phyloP scores from a whole-genome alignment of 2,797 vertebrate species.

The Sarcophilus harrisii region DNA sequence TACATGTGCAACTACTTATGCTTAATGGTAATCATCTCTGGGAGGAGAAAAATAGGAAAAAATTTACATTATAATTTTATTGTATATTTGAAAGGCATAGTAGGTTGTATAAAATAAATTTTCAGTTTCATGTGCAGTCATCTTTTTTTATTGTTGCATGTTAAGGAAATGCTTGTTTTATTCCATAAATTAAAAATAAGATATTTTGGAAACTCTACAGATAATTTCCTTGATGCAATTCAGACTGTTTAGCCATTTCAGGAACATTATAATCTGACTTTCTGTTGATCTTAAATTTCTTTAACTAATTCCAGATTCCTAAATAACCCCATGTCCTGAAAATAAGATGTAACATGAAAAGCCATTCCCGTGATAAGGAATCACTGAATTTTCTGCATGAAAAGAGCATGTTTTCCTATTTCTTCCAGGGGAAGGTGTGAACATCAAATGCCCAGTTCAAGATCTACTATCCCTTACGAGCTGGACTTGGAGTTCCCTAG shows the following conservation, averaged over 20 bases:
- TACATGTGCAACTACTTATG: neutral
- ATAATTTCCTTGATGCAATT: conserved; percentile 16
- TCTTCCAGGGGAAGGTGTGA: conserved; percentile 42
- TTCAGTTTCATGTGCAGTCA: neutral
- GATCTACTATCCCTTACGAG: neutral
- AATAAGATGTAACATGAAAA: conserved; percentile 22
- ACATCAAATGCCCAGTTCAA: neutral
- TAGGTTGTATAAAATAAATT: neutral
- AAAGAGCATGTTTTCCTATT: conserved; percentile 35
- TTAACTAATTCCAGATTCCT: conserved; percentile 27
- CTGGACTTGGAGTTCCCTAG: conserved; percentile 32
- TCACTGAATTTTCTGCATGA: conserved; percentile 30
- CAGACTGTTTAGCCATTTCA: neutral
- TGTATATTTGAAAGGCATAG: neutral
- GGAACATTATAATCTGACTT: neutral
- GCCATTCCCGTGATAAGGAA: conserved; percentile 24
- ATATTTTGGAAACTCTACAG: neutral
- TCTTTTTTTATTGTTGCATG: neutral
- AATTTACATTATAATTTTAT: neutral
- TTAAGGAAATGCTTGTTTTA: neutral
- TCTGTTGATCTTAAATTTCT: neutral
- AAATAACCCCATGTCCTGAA: conserved; percentile 47
- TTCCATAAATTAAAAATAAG: neutral
- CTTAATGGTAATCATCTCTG: neutral
- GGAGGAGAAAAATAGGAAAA: neutral